Conservation (phyloP, 2,888 invertebrate genomes). For the Bombylius discolor region DNA sequence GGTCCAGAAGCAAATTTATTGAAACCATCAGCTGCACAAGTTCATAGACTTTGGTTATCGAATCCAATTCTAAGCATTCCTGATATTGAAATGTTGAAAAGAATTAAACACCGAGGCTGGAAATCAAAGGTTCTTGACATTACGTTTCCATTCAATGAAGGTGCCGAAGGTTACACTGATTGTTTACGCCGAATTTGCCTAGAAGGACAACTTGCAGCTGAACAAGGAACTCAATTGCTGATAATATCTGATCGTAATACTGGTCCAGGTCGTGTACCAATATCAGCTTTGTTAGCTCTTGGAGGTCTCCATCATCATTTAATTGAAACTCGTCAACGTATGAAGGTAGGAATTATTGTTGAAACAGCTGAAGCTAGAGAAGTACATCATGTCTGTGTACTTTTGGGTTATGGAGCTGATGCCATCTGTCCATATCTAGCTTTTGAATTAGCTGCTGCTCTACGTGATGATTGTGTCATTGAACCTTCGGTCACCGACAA, state of each 20-base stretch:
- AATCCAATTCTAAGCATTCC: conserved; percentile 89
- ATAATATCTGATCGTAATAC: conserved; percentile 71
- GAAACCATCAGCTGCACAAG: conserved; percentile 74
- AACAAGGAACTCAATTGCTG: conserved; percentile 66
- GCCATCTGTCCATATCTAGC: conserved; percentile 96
- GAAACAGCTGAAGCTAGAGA: conserved; percentile 95
- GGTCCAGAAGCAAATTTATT: conserved; percentile 94
- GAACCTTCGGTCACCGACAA: conserved; percentile 64
- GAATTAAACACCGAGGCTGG: conserved; percentile 78
- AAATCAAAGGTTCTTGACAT: conserved; percentile 75
- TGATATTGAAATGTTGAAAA: conserved; percentile 78
- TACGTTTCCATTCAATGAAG: conserved; percentile 67
- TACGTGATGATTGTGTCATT: conserved; percentile 76
- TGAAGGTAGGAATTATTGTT: conserved; percentile 89
- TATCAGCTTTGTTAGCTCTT: conserved; percentile 70
- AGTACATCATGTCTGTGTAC: conserved; percentile 91
- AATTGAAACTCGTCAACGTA: conserved; percentile 85
- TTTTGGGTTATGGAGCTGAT: conserved; percentile 93
- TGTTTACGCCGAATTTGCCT: conserved; percentile 68
- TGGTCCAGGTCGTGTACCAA: conserved; percentile 52
- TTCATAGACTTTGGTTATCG: conserved; percentile 78
- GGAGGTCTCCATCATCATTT: conserved; percentile 93
- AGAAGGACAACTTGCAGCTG: conserved; percentile 70
- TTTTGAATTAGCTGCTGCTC: conserved; percentile 78
- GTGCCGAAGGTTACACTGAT: conserved; percentile 58